phyloP scores from a whole-genome alignment of 1,140 invertebrate species.

The Tetranychus urticae region DNA sequence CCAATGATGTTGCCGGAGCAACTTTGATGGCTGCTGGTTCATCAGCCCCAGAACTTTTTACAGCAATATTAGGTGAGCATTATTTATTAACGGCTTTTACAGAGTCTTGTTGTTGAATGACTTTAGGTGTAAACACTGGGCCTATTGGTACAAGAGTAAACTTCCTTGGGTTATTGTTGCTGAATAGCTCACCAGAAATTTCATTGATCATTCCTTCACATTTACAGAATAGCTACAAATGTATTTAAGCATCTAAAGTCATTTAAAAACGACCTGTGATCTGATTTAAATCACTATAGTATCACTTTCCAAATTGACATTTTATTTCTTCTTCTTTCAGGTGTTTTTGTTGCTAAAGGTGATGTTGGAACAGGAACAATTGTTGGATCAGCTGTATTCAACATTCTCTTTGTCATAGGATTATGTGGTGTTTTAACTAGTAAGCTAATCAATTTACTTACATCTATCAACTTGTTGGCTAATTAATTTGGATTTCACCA shows the following conservation, averaged over 20 bases:
- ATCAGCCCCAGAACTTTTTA: constrained; percentile 18
- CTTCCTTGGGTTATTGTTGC: too few relatives aligned
- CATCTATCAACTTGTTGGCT: too few relatives aligned
- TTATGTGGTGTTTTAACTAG: constrained; percentile 19
- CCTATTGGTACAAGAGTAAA: too few relatives aligned
- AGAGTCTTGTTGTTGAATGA: too few relatives aligned
- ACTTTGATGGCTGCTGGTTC: constrained; percentile 20
- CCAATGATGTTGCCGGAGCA: constrained; percentile 18
- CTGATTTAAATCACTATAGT: background rate
- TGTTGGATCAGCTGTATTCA: constrained; percentile 22
- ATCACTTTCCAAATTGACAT: background rate
- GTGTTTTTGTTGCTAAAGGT: constrained; percentile 19
- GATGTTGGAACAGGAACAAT: constrained; percentile 20
- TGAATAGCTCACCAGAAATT: too few relatives aligned
- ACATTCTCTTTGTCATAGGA: constrained; percentile 21
- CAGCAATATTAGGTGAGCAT: constrained; percentile 16
- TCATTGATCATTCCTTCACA: too few relatives aligned
- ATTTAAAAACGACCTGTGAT: too few relatives aligned
- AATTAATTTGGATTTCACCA: too few relatives aligned
- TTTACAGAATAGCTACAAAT: too few relatives aligned
- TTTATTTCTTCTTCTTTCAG: constrained; percentile 8
- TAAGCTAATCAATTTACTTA: constrained; percentile 5
- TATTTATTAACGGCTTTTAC: too few relatives aligned
- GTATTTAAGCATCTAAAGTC: too few relatives aligned
- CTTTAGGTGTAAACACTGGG: too few relatives aligned